Evolutionary conservation across 1,140 invertebrate genomes (phyloP).

Genomic region (Drosophila kanapiae): DNA sequence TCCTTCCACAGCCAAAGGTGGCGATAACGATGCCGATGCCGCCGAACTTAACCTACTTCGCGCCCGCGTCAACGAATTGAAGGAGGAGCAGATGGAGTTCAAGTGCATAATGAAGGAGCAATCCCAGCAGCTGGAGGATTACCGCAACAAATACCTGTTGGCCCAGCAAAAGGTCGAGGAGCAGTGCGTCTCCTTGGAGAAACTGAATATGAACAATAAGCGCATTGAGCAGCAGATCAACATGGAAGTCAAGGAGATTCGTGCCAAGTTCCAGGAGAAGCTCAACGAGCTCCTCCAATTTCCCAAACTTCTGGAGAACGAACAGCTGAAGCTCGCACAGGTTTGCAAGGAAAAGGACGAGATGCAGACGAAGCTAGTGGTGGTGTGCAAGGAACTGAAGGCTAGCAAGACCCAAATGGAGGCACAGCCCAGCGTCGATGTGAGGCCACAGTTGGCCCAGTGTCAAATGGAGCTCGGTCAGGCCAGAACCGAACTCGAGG

Average conservation of each 20-base stretch:
- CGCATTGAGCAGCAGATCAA: slow-evolving; percentile 91
- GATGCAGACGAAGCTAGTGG: slow-evolving; percentile 70
- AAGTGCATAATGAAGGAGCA: slow-evolving; percentile 89
- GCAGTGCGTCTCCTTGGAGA: slow-evolving; percentile 89
- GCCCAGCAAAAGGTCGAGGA: slow-evolving; percentile 91
- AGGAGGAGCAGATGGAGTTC: slow-evolving; percentile 87
- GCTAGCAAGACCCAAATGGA: slow-evolving; percentile 60
- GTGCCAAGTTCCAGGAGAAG: slow-evolving; percentile 92
- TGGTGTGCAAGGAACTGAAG: slow-evolving; percentile 82
- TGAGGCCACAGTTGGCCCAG: slow-evolving; percentile 68
- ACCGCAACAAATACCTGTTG: slow-evolving; percentile 90
- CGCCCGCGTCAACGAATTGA: slow-evolving; percentile 71
- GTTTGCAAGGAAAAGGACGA: slow-evolving; percentile 87
- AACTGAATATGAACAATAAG: slow-evolving; percentile 91
- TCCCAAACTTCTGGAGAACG: slow-evolving; percentile 90
- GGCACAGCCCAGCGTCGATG: slow-evolving; percentile 46
- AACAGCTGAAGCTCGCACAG: slow-evolving; percentile 90
- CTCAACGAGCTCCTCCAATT: slow-evolving; percentile 90
- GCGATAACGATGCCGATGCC: slow-evolving; percentile 60
- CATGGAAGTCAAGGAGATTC: slow-evolving; percentile 90
- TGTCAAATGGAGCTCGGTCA: slow-evolving; percentile 73
- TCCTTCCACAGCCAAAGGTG: slow-evolving; percentile 20
- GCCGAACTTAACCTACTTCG: slow-evolving; percentile 74
- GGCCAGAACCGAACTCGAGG: slow-evolving; percentile 63
- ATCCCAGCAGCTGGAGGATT: slow-evolving; percentile 90